Base-by-base conservation (phyloP, 2,888 invertebrate genomes). In the Diarsia dahlii region DNA sequence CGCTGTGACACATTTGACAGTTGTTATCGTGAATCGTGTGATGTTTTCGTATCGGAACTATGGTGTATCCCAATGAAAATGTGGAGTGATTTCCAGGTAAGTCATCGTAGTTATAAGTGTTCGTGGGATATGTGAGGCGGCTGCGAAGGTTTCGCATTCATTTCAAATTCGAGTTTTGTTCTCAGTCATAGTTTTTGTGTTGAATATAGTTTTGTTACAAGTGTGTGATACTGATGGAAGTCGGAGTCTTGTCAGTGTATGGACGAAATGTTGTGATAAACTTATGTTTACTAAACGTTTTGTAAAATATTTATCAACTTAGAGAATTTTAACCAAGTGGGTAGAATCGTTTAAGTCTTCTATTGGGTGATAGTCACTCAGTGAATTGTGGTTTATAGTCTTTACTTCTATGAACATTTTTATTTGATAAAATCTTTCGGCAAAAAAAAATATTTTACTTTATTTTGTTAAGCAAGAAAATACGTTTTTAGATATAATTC, bases 61-160 rank as follows among this genome's bases (percentile, higher is more conserved):
- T 96, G 96, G 95, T 96, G 95, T 94, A 96, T 96, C 94, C 96
- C 95, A 92, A 96, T 96, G 96, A 96, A 96, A 94, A 96, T 96
- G 96, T 96, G 96, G 96, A 96, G 96, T 96, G 96, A 96, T 95
- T 96, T 96, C 91, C 96, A 96, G 96, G 96, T 96, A 90, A 95
- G 96, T 90, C 64, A 66, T 78, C 74, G 10, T 70, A 68, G 20
- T 85, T 83, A 81, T 62, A 67, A 48, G 58, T 78, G 48, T 34
- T 72, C 39, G 34, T 68, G 48, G 54, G 70, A 54, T 78, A 13
- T 68, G 74, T 81, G 74, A 65, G 67, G 48, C 63, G 20, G 46
- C 64, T 74, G 58, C 39, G 66, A 76, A 48, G 48, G 78, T 88
- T 89, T 88, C 81, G 71, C 78, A 86, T 81, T 89, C 85, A 84